Conservation (phyloP, 1,140 invertebrate genomes). For the Muscidifurax raptorellus region DNA sequence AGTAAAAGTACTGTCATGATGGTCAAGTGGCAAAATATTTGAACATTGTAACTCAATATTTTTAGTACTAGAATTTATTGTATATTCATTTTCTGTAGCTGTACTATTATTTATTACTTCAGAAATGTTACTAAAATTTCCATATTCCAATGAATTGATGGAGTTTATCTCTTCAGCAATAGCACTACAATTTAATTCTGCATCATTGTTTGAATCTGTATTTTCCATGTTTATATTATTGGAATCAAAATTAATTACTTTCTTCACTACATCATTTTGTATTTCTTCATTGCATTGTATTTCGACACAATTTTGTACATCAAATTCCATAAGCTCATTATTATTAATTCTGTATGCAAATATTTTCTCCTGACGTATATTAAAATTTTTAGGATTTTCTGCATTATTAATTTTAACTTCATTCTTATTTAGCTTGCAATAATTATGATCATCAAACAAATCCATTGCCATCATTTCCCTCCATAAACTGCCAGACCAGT, state of each 20-base stretch:
- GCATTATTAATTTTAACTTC: neutral
- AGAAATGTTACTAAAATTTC: neutral
- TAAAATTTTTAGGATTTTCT: neutral
- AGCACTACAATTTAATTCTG: neutral
- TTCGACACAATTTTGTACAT: constrained; percentile 26
- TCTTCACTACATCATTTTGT: neutral
- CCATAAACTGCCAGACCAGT: constrained; percentile 31
- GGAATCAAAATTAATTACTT: neutral
- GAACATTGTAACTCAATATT: neutral
- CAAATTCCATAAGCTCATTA: neutral
- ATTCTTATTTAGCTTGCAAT: neutral
- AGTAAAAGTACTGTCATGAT: neutral
- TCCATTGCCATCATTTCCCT: constrained; percentile 3
- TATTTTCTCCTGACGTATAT: neutral
- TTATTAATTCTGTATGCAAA: neutral
- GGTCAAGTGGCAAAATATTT: neutral
- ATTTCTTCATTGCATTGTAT: neutral
- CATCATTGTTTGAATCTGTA: neutral
- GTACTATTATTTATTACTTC: neutral
- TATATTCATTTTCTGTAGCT: neutral
- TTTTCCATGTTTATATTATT: neutral
- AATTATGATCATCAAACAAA: constrained; percentile 12
- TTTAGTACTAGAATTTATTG: neutral
- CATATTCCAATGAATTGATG: neutral
- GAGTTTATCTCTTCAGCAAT: neutral